A percentile compares a stretch with the other conserved stretches of the same genome.
Evolutionary conservation across 2,797 vertebrate genomes (phyloP).

Genomic region (Danio aesculapii): DNA sequence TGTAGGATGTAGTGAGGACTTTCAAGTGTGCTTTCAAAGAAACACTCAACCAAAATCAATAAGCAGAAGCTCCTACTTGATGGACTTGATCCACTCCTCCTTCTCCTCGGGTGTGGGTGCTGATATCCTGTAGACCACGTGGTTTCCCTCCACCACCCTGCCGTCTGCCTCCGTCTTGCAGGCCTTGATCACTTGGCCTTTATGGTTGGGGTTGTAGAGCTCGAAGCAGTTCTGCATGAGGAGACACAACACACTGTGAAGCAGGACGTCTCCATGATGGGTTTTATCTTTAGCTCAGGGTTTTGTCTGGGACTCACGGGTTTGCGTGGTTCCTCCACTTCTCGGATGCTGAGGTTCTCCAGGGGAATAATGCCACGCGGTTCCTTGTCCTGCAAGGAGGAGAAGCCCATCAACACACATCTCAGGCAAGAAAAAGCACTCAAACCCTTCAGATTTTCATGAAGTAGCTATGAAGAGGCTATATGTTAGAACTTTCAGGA

Average conservation of each 20-base stretch:
- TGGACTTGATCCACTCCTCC: constrained; percentile 99
- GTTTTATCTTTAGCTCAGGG: neutral
- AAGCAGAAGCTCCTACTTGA: constrained; percentile 82
- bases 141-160: constrained; percentile 96
- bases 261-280: neutral
- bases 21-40: too few species aligned
- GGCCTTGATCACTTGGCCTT: constrained; percentile 97
- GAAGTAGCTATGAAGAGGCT: neutral
- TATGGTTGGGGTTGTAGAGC: constrained; percentile 95
- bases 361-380: constrained; percentile 95
- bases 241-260: neutral
- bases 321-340: constrained; percentile 96
- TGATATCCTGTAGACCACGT: constrained; percentile 97
- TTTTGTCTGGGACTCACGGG: constrained; percentile 81
- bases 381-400: constrained; percentile 88
- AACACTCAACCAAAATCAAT: too few species aligned
- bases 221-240: constrained; percentile 93
- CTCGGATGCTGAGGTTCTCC: constrained; percentile 96
- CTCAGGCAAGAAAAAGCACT: neutral
- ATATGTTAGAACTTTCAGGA: too few species aligned
- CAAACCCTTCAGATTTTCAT: too few species aligned
- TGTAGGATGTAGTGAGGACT: too few species aligned
- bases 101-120: constrained; percentile 96
- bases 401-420: neutral
- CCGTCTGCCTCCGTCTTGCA: constrained; percentile 98